Percentiles rank a stretch among this genome's conserved stretches.
phyloP scores from a whole-genome alignment of 2,113 vertebrate species.

The rabbit (Oryctolagus cuniculus) region mOryCun1.1 NC_091435.1:81984001-81984500 shows the following conservation, averaged over 20 bases:
- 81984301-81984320: constrained; percentile 1
- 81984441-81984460: too few relatives aligned
- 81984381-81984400: too few relatives aligned
- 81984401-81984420: too few relatives aligned
- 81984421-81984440: too few relatives aligned
- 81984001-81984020: not conserved
- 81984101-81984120: too few relatives aligned
- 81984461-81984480: too few relatives aligned
- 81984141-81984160: not conserved
- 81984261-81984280: not conserved
- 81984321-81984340: constrained; percentile 15
- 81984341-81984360: not conserved
- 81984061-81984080: not conserved
- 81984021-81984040: not conserved
- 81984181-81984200: not conserved
- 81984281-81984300: not conserved
- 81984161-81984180: constrained; percentile 18
- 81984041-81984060: not conserved
- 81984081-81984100: not conserved
- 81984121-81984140: not conserved
- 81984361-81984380: too few relatives aligned
- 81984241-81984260: not conserved
- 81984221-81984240: not conserved
- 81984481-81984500: too few relatives aligned
- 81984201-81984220: not conserved